Conservation (phyloP, 2,888 invertebrate genomes). For the Elmis aenea region DNA sequence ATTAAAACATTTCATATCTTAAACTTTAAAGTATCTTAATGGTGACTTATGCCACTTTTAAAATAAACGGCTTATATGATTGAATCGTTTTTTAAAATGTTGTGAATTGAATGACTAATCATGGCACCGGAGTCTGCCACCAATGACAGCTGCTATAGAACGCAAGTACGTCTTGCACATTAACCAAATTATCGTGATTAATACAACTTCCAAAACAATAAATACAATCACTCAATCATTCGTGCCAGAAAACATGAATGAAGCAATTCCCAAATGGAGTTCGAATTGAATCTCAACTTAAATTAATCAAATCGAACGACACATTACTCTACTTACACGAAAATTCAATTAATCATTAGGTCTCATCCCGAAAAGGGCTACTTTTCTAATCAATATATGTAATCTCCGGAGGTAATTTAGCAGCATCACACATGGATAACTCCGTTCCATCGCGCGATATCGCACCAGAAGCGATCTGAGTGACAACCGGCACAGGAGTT, state of each 20-base stretch:
- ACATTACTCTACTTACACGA: conserved; percentile 40
- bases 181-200: conserved; percentile 19
- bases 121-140: too few relatives aligned
- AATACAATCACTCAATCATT: conserved; percentile 27
- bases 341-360: conserved; percentile 46
- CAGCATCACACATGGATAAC: conserved; percentile 43
- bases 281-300: conserved; percentile 38
- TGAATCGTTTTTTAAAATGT: too few relatives aligned
- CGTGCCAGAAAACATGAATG: conserved; percentile 28
- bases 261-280: conserved; percentile 25
- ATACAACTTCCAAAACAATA: conserved; percentile 26
- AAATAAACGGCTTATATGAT: too few relatives aligned
- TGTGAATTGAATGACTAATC: too few relatives aligned
- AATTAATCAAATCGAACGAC: conserved; percentile 44
- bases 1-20: too few relatives aligned
- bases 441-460: conserved; percentile 32
- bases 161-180: too few relatives aligned
- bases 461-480: conserved; percentile 42
- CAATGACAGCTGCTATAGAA: too few relatives aligned
- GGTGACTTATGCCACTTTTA: too few relatives aligned
- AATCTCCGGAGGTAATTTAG: conserved; percentile 43
- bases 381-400: conserved; percentile 41
- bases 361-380: conserved; percentile 40
- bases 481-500: conserved; percentile 46
- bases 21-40: too few relatives aligned